These are phyloP conservation scores for Lordiphosa andalusiaca DNA, from an alignment of 2,888 invertebrate genomes.

Conservation along the genomic window DNA sequence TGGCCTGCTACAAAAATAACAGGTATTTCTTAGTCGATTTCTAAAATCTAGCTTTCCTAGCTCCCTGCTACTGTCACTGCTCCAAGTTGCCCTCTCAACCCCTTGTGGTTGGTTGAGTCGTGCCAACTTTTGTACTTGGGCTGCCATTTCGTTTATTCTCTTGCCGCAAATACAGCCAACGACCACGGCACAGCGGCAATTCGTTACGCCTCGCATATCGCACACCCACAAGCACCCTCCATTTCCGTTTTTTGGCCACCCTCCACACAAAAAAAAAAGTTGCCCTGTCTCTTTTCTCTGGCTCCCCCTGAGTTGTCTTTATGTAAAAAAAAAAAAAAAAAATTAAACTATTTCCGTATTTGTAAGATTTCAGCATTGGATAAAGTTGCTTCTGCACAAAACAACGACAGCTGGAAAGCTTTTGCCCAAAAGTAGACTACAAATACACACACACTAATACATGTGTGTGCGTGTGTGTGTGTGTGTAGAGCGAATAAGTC, in stretches of 20 bases:
- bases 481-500: conserved; percentile 46
- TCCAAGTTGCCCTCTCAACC: conserved; percentile 8
- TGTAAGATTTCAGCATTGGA: conserved; percentile 55
- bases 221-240: conserved; percentile 43
- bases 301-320: conserved; percentile 2
- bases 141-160: conserved; percentile 59
- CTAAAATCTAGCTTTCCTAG: neutral
- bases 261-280: conserved; percentile 24
- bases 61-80: conserved; percentile 7
- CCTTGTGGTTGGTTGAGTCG: conserved; percentile 27
- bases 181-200: conserved; percentile 28
- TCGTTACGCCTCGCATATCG: conserved; percentile 58
- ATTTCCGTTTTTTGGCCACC: conserved; percentile 38
- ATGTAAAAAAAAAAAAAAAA: conserved; percentile 17
- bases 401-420: conserved; percentile 42
- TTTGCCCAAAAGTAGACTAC: conserved; percentile 42
- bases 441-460: conserved; percentile 7
- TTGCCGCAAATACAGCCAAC: conserved; percentile 36
- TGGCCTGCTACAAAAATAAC: neutral
- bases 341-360: conserved; percentile 57
- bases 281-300: conserved; percentile 11
- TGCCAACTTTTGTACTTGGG: conserved; percentile 52
- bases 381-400: conserved; percentile 38
- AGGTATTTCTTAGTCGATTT: conserved; percentile 12
- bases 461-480: neutral